Conservation (phyloP, 2,113 vertebrate genomes). For the Pagrus major region DNA sequence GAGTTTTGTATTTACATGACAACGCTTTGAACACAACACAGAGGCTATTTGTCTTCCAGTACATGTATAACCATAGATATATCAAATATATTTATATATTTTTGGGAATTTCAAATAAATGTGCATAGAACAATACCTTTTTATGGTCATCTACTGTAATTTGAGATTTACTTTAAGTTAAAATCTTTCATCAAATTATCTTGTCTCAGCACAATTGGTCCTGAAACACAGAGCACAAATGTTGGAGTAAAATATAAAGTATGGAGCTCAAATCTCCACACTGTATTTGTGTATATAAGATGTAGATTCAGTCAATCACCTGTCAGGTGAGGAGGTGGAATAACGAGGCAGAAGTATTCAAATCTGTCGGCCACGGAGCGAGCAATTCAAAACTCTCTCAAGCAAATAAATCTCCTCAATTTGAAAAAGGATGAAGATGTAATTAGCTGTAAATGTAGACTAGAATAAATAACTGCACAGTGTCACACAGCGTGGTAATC, state of each 20-base stretch:
- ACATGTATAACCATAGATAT: too few relatives aligned
- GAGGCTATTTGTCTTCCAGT: too few relatives aligned
- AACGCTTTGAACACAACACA: too few relatives aligned
- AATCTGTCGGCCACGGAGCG: background rate
- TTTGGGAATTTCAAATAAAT: too few relatives aligned
- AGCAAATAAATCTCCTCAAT: slow-evolving; percentile 24
- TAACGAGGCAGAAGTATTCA: background rate
- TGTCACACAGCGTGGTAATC: background rate
- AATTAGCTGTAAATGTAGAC: slow-evolving; percentile 37
- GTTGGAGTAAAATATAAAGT: background rate
- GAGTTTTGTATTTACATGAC: too few relatives aligned
- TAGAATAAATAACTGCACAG: slow-evolving; percentile 25
- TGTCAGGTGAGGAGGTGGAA: slow-evolving; percentile 8
- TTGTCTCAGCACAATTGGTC: background rate
- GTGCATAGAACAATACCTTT: too few relatives aligned
- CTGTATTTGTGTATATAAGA: background rate
- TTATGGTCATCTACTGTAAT: too few relatives aligned
- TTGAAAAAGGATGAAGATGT: slow-evolving; percentile 28
- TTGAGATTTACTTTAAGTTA: background rate
- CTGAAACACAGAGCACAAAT: background rate
- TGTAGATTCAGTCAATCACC: background rate
- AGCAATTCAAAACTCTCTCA: background rate
- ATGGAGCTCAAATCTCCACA: background rate
- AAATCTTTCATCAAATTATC: background rate
- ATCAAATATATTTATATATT: too few relatives aligned